phyloP scores from a whole-genome alignment of 1,140 invertebrate genomes.

The Lepidurus apus region DNA sequence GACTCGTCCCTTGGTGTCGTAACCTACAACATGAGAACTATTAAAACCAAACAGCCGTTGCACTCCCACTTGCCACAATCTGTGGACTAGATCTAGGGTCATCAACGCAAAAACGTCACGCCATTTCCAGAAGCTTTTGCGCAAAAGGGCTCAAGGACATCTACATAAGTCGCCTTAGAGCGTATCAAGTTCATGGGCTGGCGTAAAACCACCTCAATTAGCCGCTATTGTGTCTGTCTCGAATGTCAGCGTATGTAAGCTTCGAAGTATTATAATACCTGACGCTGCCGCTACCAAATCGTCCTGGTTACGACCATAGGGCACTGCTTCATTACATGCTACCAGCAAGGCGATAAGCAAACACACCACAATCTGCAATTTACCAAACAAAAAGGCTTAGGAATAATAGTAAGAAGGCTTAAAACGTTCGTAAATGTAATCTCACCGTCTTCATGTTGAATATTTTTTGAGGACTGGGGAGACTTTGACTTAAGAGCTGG shows the following conservation, averaged over 20 bases:
- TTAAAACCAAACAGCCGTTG: background rate
- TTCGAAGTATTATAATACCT: background rate
- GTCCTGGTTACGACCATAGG: background rate
- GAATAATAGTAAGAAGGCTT: background rate
- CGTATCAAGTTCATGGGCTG: too few relatives aligned
- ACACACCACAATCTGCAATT: background rate
- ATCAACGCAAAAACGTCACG: background rate
- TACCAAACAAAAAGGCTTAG: background rate
- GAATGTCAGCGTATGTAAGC: background rate
- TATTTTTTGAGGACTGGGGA: background rate
- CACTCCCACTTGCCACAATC: background rate
- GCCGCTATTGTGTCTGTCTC: background rate
- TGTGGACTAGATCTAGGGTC: background rate
- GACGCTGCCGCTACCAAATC: background rate
- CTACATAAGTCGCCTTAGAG: too few relatives aligned
- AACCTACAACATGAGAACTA: background rate
- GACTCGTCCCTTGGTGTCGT: background rate
- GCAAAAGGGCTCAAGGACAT: background rate
- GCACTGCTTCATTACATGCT: background rate
- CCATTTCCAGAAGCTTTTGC: background rate
- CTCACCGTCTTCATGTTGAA: constrained; percentile 3
- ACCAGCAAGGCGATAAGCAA: background rate
- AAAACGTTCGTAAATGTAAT: background rate
- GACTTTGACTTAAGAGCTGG: background rate
- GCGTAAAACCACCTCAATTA: background rate